Conservation (phyloP, 2,888 invertebrate genomes). For the Eristalis tenax region DNA sequence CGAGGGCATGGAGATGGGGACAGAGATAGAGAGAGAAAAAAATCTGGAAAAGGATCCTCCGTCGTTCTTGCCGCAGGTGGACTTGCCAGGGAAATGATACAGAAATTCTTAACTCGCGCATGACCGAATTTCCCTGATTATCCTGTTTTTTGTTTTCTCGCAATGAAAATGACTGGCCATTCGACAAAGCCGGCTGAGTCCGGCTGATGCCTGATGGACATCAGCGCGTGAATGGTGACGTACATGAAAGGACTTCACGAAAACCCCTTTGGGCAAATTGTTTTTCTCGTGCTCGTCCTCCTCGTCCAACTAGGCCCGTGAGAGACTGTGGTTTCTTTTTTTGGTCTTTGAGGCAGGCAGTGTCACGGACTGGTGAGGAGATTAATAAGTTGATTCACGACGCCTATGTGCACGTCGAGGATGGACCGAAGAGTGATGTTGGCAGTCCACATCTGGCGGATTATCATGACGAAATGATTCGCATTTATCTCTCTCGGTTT, state of each 20-base stretch:
- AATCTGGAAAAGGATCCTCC: conserved; percentile 1
- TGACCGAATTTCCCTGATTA: conserved; percentile 58
- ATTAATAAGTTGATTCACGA: conserved; percentile 59
- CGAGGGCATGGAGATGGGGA: too few relatives aligned
- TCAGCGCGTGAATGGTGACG: not conserved
- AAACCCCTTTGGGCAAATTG: not conserved
- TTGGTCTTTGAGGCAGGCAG: not conserved
- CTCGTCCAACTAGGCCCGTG: too few relatives aligned
- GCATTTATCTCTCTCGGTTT: conserved; percentile 50
- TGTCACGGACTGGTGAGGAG: conserved; percentile 42
- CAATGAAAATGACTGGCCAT: conserved; percentile 51
- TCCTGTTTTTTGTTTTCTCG: conserved; percentile 28
- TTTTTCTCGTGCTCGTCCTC: not conserved
- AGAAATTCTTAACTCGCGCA: conserved; percentile 51
- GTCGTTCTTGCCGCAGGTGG: conserved; percentile 57
- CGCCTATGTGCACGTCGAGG: conserved; percentile 8
- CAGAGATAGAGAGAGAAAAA: not conserved
- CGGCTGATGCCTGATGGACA: conserved; percentile 43
- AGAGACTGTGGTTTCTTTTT: conserved; percentile 16
- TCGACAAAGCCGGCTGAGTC: conserved; percentile 51
- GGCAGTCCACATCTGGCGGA: conserved; percentile 50
- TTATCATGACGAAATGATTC: conserved; percentile 56
- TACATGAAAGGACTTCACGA: not conserved
- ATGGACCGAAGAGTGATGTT: not conserved
- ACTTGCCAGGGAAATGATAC: conserved; percentile 36